Base-by-base conservation (phyloP, 2,888 invertebrate species). In the Prenolepis imparis region DNA sequence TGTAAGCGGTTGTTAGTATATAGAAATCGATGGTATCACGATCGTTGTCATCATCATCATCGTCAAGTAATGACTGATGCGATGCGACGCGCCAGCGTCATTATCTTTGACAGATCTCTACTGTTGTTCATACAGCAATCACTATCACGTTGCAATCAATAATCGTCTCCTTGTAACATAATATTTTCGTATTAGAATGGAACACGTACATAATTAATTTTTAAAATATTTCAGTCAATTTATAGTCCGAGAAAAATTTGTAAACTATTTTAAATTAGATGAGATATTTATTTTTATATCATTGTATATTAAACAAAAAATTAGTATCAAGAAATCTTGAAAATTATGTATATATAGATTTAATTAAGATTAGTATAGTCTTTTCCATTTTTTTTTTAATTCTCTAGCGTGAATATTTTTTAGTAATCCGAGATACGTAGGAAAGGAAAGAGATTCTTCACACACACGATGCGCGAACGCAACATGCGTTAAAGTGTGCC, bases 1-100 rank as follows among this genome's bases (percentile, higher is more conserved):
- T 91, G 89, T 88, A 91, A 89, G 85, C 78, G 85, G 59, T 73
- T 63, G 74, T 63, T 82, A 32, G 63, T 78, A 85, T 66, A 75
- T 55, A 61, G 55, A 61, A 78, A 85, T 84, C 66, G 24, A 24
- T 75, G 73, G 68, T 74, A 75, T 36, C 52, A 67, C 80, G 44
- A 6, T 48, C 24, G 9, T 44, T 52, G 15, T 39, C 48, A 32
- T 67, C 39, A 24, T 52, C 18, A 1, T 73, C 39, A 44, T 41
- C 32, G 15, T 39, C 52, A 55, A 41, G 11, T 39, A 55, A 21
- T 21, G 32, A 61, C 18, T 28, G 41, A 28, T 5, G 9, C 59
- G 44, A 59, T 44, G 24, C 1, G 61, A 32, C 44, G 44, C 6
- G 24, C 0, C 63, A 11, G 36, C 18, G 24, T 28, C 55, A 1